Evolutionary conservation across 1,140 invertebrate genomes (phyloP), one percentile per base, ranked within the genome.

Genomic region (Neodiprion pinetum): DNA sequence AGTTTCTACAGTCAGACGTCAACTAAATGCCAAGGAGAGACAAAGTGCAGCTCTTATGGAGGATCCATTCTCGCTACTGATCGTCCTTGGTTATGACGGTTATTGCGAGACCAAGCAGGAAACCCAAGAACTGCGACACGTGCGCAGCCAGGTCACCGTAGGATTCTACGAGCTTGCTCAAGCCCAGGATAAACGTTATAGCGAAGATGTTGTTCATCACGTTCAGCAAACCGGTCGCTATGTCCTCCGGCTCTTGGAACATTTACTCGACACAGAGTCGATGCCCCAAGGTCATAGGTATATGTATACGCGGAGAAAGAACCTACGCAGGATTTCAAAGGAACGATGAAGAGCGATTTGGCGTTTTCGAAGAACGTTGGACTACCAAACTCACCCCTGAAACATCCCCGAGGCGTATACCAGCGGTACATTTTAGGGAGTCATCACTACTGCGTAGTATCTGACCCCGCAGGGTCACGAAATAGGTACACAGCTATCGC

Each of bases 261-360:
- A 94, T 95, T 61, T 94, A 90, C 84, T 95, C 94, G 11, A 93
- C 92, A 21, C 93, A 93, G 83, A 94, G 92, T 82, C 95, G 93
- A 85, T 94, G 95, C 9, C 94, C 93, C 21, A 95, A 84, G 1
- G 93, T 91, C 11, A 94, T 80, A 82, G 94, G 17, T 17, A 17
- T 17, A 17, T 17, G 17, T 17, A 95, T 4, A 93, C 92, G 11
- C 93, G 93, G 92, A 94, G 94, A 83, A 94, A 94, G 80, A 92
- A 93, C 73, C 92, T 92, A 75, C 14, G 14, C 10, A 17, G 50
- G 14, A 1, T 9, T 53, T 53, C 10, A 14, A 53, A 11, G 17
- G 1, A 17, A 17, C 17, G 17, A 17, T 17, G 17, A 17, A 17
- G 17, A 17, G 17, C 17, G 17, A 17, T 17, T 17, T 17, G 17